Conservation (phyloP, 2,888 invertebrate genomes). For the Lycia hirtaria region DNA sequence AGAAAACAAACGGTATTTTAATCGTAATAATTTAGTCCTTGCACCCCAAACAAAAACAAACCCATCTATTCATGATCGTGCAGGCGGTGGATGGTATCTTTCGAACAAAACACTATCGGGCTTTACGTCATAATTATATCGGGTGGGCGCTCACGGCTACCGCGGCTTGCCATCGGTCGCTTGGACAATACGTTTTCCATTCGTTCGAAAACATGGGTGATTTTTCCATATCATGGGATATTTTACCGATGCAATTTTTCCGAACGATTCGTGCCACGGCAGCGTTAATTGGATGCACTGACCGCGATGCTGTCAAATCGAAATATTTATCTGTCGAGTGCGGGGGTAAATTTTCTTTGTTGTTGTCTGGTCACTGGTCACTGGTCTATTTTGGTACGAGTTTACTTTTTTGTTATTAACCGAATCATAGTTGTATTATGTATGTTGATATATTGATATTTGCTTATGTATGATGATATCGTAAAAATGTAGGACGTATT, state of each 20-base stretch:
- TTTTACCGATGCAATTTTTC: slow-evolving; percentile 16
- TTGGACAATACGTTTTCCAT: slow-evolving; percentile 57
- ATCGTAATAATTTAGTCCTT: slow-evolving; percentile 22
- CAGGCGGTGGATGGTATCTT: slow-evolving; percentile 45
- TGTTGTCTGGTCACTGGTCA: not conserved
- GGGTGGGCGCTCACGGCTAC: slow-evolving; percentile 42
- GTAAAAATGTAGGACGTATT: too few relatives aligned
- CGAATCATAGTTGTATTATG: too few relatives aligned
- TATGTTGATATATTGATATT: too few relatives aligned
- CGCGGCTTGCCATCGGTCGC: slow-evolving; percentile 28
- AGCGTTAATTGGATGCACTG: slow-evolving; percentile 77
- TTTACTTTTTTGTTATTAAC: too few relatives aligned
- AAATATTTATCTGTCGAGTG: slow-evolving; percentile 68
- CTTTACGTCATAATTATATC: slow-evolving; percentile 62
- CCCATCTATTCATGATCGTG: slow-evolving; percentile 25
- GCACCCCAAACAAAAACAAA: slow-evolving; percentile 30
- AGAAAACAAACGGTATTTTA: slow-evolving; percentile 18
- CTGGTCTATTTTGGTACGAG: not conserved
- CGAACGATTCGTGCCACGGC: slow-evolving; percentile 51
- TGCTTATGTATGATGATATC: too few relatives aligned
- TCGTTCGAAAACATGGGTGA: slow-evolving; percentile 53
- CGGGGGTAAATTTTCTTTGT: slow-evolving; percentile 52
- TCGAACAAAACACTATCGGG: slow-evolving; percentile 54
- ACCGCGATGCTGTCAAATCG: slow-evolving; percentile 65
- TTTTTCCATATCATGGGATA: slow-evolving; percentile 57